Evolutionary conservation across 2,888 invertebrate genomes (phyloP).

Genomic region (Drosophila siamana): DNA sequence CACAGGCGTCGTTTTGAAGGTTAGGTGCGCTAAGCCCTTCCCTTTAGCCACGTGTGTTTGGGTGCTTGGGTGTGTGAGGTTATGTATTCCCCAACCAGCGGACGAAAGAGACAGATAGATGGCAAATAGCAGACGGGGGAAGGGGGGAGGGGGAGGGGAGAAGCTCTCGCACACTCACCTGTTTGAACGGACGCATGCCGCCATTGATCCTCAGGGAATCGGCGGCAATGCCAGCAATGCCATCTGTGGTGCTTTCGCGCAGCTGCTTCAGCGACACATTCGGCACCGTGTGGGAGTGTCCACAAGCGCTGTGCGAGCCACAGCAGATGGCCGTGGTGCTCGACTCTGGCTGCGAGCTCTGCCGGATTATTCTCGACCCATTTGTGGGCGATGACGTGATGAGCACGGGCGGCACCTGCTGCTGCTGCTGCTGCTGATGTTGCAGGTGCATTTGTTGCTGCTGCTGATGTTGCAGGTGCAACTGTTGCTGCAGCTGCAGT

Average conservation of each 20-base stretch:
- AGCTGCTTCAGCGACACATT: slow-evolving; percentile 95
- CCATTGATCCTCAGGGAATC: slow-evolving; percentile 98
- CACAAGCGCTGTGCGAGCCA: slow-evolving; percentile 87
- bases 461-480: slow-evolving; percentile 84
- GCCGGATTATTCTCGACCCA: slow-evolving; percentile 92
- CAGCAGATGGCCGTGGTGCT: slow-evolving; percentile 86
- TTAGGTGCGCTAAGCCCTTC: slow-evolving; percentile 15
- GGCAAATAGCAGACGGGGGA: too few species aligned
- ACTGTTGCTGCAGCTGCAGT: slow-evolving; percentile 40
- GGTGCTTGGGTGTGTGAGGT: too few species aligned
- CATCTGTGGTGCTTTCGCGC: slow-evolving; percentile 91
- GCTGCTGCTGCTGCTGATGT: slow-evolving; percentile 81
- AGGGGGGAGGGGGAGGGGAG: too few species aligned
- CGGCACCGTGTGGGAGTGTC: slow-evolving; percentile 89
- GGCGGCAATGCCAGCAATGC: slow-evolving; percentile 97
- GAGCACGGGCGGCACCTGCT: slow-evolving; percentile 88
- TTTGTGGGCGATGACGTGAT: slow-evolving; percentile 89
- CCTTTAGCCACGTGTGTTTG: neutral
- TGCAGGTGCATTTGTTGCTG: slow-evolving; percentile 83
- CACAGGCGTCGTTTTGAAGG: slow-evolving; percentile 1
- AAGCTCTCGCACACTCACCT: slow-evolving; percentile 88
- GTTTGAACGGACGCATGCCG: slow-evolving; percentile 97
- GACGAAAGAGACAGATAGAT: neutral
- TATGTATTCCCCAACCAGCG: slow-evolving; percentile 18
- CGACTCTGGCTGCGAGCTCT: slow-evolving; percentile 85